phyloP scores from a whole-genome alignment of 2,113 vertebrate species.

The Brevimyrus niger region DNA sequence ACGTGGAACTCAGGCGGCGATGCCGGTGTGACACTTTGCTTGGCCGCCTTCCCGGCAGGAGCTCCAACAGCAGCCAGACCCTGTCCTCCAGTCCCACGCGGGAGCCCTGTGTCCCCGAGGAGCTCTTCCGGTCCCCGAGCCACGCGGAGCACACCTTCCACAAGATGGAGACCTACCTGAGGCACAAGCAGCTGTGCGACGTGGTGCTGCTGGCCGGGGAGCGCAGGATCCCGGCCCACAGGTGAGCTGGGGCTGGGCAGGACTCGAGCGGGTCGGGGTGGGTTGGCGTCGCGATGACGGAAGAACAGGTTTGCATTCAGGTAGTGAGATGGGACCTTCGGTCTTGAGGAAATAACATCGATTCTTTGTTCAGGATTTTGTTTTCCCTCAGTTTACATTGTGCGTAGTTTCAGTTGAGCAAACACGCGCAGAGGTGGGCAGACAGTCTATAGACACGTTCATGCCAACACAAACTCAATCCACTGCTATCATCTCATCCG shows the following conservation, averaged over 20 bases:
- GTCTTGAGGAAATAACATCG: background rate
- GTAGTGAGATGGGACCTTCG: background rate
- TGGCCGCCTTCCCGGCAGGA: slow-evolving; percentile 48
- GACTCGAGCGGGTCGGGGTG: slow-evolving; percentile 29
- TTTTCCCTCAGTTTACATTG: background rate
- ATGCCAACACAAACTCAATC: background rate
- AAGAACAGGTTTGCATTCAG: background rate
- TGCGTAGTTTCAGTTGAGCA: background rate
- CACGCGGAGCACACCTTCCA: slow-evolving; percentile 90
- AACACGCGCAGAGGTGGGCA: background rate
- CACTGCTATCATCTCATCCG: background rate
- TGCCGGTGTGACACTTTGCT: background rate
- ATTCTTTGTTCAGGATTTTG: background rate
- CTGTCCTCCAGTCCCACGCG: slow-evolving; percentile 76
- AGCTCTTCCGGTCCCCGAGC: slow-evolving; percentile 88
- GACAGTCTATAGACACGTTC: background rate
- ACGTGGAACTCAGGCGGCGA: background rate
- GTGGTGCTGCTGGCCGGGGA: slow-evolving; percentile 90
- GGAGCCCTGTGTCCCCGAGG: slow-evolving; percentile 87
- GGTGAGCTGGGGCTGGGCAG: slow-evolving; percentile 57
- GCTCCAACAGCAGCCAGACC: slow-evolving; percentile 82
- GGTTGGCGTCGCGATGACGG: too few species aligned
- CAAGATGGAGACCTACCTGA: slow-evolving; percentile 94
- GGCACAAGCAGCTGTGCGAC: slow-evolving; percentile 86
- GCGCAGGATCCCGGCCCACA: slow-evolving; percentile 92